A percentile compares a stretch with the other conserved stretches of the same genome.
Conservation (phyloP, 2,113 vertebrate species). For the Tonatia bakeri region DNA sequence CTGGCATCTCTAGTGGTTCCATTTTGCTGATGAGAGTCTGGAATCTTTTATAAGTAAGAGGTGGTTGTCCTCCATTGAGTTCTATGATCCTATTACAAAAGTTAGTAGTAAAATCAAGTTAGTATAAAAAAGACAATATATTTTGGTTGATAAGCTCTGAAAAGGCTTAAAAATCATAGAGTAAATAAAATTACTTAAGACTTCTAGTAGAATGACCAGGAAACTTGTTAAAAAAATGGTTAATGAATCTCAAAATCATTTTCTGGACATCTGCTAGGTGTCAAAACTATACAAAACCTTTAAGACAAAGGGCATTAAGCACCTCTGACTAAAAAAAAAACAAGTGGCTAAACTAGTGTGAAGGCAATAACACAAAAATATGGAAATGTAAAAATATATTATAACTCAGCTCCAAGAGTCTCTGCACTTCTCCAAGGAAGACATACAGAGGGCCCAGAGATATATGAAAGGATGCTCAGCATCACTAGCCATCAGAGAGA, state of each 20-base stretch:
- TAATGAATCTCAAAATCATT: slow-evolving; percentile 31
- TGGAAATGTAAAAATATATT: neutral
- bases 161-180: slow-evolving; percentile 42
- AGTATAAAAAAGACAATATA: neutral
- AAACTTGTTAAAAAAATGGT: slow-evolving; percentile 29
- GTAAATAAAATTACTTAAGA: slow-evolving; percentile 41
- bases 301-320: slow-evolving; percentile 10
- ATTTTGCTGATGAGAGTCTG: slow-evolving; percentile 97
- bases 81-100: slow-evolving; percentile 91
- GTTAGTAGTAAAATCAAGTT: slow-evolving; percentile 14
- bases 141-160: neutral
- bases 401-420: slow-evolving; percentile 10
- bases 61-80: slow-evolving; percentile 95
- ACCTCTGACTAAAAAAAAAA: neutral
- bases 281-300: slow-evolving; percentile 22
- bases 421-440: neutral
- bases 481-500: too few species aligned
- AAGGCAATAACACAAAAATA: neutral
- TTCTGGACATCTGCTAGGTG: slow-evolving; percentile 3
- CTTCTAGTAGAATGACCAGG: neutral
- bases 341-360: neutral
- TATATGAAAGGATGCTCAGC: too few species aligned
- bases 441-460: too few species aligned
- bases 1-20: slow-evolving; percentile 91
- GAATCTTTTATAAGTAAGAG: slow-evolving; percentile 97